Evolutionary conservation across 2,113 vertebrate genomes (phyloP).

Genomic region (Coptodon rendalli): DNA sequence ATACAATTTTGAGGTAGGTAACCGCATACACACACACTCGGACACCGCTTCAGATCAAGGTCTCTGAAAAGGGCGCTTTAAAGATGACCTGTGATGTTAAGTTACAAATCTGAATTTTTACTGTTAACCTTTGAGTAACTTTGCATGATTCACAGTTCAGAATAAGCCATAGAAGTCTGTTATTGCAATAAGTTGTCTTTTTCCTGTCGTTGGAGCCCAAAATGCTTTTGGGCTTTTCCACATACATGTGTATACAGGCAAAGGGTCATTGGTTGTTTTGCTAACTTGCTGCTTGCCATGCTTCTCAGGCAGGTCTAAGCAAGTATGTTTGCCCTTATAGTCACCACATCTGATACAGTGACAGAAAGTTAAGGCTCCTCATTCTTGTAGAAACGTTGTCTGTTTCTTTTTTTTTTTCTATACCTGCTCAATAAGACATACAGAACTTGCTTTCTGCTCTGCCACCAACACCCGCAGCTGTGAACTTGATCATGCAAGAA

Average conservation of each 20-base stretch:
- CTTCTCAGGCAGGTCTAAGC: background rate
- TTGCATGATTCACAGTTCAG: background rate
- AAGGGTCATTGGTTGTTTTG: background rate
- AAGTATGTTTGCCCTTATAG: rapidly evolving
- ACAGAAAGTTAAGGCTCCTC: background rate
- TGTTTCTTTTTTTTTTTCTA: rapidly evolving
- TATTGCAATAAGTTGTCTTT: too few species aligned
- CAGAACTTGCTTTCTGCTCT: background rate
- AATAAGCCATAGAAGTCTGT: background rate
- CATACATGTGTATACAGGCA: rapidly evolving
- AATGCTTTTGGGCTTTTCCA: background rate
- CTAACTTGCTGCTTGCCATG: background rate
- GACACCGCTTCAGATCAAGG: background rate
- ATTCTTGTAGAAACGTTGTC: background rate
- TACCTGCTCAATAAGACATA: background rate
- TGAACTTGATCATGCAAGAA: background rate
- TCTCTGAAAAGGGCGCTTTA: background rate
- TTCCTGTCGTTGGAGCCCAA: background rate
- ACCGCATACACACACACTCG: background rate
- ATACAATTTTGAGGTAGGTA: slow-evolving; percentile 88
- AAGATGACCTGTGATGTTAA: background rate
- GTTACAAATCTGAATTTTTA: background rate
- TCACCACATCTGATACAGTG: background rate
- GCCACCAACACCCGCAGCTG: background rate
- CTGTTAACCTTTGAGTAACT: background rate